Percentiles rank a stretch among this genome's conserved stretches.
phyloP scores from a whole-genome alignment of 2,797 vertebrate genomes.

The Lycodopsis pacificus region DNA sequence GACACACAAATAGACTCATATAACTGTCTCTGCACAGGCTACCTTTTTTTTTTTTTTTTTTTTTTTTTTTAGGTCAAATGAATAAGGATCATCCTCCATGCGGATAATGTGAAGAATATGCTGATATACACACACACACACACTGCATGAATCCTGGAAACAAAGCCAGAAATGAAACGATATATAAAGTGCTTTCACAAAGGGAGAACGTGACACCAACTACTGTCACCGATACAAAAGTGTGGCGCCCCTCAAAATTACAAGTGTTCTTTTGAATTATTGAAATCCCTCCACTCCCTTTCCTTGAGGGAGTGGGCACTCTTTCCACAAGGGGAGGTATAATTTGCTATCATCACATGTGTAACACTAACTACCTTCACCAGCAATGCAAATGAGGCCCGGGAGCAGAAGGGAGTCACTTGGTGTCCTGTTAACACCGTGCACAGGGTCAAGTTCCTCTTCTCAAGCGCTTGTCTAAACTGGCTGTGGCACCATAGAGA shows the following conservation, averaged over 20 bases:
- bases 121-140: conserved; percentile 47
- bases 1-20: conserved; percentile 55
- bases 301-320: conserved; percentile 34
- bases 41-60: conserved; percentile 52
- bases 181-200: conserved; percentile 53
- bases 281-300: conserved; percentile 50
- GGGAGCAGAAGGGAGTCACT: conserved; percentile 53
- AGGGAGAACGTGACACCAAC: conserved; percentile 54
- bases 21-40: conserved; percentile 47
- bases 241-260: conserved; percentile 55
- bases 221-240: conserved; percentile 41
- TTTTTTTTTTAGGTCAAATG: conserved; percentile 67
- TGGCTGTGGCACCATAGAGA: conserved; percentile 44
- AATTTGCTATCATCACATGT: conserved; percentile 55
- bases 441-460: conserved; percentile 70
- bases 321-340: conserved; percentile 47
- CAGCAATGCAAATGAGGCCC: conserved; percentile 66
- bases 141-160: conserved; percentile 61
- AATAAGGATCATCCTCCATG: conserved; percentile 71
- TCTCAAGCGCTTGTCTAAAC: conserved; percentile 50
- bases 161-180: conserved; percentile 66
- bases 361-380: conserved; percentile 72
- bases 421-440: conserved; percentile 69
- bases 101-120: conserved; percentile 70
- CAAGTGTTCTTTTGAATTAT: conserved; percentile 72